Evolutionary conservation across 2,888 invertebrate genomes (phyloP).

Genomic region (Yponomeuta sedellus): DNA sequence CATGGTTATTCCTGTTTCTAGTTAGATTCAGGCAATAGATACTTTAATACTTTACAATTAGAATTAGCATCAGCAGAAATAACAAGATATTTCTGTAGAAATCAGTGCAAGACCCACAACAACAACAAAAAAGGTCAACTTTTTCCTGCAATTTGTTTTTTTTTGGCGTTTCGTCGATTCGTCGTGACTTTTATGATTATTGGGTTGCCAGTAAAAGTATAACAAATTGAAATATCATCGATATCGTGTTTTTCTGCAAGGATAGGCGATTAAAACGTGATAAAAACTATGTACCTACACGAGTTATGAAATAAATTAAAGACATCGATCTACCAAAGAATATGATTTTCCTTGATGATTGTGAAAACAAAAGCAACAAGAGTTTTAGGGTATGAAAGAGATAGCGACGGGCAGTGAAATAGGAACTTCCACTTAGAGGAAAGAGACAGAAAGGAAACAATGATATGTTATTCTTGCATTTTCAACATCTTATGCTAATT

Average conservation of each 20-base stretch:
- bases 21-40: background rate
- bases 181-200: no score
- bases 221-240: no score
- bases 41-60: background rate
- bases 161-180: background rate
- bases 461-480: background rate
- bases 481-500: no score
- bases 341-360: background rate
- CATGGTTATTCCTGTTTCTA: constrained; percentile 29
- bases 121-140: background rate
- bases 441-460: background rate
- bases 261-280: no score
- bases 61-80: background rate
- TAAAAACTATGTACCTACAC: no score
- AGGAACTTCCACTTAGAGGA: background rate
- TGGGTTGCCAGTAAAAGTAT: no score
- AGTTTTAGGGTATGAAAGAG: background rate
- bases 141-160: background rate
- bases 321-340: no score
- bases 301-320: no score
- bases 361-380: background rate
- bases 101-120: background rate
- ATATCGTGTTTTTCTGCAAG: no score
- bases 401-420: background rate
- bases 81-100: background rate